Base-by-base conservation (phyloP, 1,140 invertebrate genomes). In the Heliconius hermathena region DNA sequence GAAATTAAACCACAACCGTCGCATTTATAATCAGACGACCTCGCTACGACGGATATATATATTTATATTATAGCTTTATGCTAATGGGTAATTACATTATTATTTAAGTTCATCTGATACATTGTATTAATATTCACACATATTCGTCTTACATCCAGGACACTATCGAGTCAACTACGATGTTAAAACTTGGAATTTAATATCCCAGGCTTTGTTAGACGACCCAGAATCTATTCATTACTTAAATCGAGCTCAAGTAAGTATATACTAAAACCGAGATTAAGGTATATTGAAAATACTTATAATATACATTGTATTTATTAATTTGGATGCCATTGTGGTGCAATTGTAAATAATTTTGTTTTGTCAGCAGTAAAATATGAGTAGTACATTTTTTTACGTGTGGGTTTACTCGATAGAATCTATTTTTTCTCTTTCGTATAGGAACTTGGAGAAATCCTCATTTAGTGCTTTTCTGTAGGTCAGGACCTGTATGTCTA, bases 231-330 rank as follows among this genome's bases (percentile, higher is more conserved):
- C 83, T 33, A 93, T 93, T 77, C 87, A 94, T 70, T 82, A 92
- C 77, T 82, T 92, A 49, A 94, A 93, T 66, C 84, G 93, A 82
- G 93, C 90, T 29, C 91, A 94, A 83, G 93, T 92, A 83, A 85
- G 83, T 85, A 78, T 49, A 57, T 60, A 57, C 16, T 78, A 29
- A 70, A 71, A 76, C 36, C 9, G n/a, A 38, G 29, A 33, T 36
- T 60, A 74, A 18, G 46, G 54, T 41, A 66, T 81, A 75, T 70
- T 77, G 38, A 77, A 77, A 29, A 66, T 66, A 29, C 5, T 66
- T 16, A 29, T 66, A 66, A 66, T 8, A n/a, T 66, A 66, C 60
- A 66, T 29, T 66, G 60, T 66, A 29, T 66, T 66, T 26, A 66
- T 26, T 66, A 66, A 16, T 16, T 29, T 66, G 8, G 3, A 66